A percentile compares a stretch with the other conserved stretches of the same genome.
These are phyloP conservation scores for Neodon shergylaensis DNA, from an alignment of 2,113 vertebrate genomes.

Conservation along the genomic window DNA sequence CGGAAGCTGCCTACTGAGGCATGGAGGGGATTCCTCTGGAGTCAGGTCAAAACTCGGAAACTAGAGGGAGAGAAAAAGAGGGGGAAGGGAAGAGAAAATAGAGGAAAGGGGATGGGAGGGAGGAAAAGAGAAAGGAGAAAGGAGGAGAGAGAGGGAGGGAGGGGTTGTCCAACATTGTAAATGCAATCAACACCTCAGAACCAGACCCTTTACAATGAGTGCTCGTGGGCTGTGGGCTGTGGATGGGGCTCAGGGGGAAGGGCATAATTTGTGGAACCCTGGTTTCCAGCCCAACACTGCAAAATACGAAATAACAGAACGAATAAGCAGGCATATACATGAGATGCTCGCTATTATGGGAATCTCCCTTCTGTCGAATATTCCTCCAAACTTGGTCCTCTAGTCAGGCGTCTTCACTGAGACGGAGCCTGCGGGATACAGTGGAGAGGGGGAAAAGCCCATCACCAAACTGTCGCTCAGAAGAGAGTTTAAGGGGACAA, in stretches of 20 bases:
- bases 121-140: not conserved
- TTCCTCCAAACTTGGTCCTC: slow-evolving; percentile 45
- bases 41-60: not conserved
- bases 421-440: not conserved
- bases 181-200: not conserved
- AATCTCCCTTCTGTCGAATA: not conserved
- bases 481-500: not conserved
- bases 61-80: not conserved
- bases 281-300: not conserved
- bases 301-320: not conserved
- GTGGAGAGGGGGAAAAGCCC: slow-evolving; percentile 16
- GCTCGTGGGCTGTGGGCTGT: not conserved
- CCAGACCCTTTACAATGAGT: not conserved
- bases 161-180: not conserved
- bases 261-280: not conserved
- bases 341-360: not conserved
- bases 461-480: not conserved
- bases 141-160: not conserved
- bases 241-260: rapidly evolving
- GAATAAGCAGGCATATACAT: not conserved
- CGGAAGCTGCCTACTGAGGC: not conserved
- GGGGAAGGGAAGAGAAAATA: not conserved
- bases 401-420: slow-evolving; percentile 58
- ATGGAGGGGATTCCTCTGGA: not conserved
- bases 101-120: not conserved